These are phyloP conservation scores for Theonella swinhoei DNA, from an alignment of 37 sponge, comb jelly and placozoan species.

Conservation along the genomic window DNA sequence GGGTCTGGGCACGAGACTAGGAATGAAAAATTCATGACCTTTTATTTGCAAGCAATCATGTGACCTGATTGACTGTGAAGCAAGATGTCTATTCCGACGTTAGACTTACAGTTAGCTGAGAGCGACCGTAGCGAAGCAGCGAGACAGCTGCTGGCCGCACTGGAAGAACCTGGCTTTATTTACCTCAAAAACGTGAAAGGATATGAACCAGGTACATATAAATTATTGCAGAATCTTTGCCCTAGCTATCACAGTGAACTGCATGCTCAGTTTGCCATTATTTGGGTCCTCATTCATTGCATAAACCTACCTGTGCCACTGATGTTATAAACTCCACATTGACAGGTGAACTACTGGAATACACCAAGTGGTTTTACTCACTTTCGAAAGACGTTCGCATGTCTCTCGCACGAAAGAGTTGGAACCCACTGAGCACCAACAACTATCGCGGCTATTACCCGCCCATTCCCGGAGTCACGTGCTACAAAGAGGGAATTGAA, in stretches of 20 bases:
- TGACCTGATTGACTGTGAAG: no score
- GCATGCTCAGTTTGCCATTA: no score
- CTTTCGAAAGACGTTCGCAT: slow-evolving; percentile 27
- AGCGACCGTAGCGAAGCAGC: background rate
- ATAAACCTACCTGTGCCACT: no score
- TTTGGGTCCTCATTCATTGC: no score
- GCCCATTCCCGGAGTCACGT: background rate
- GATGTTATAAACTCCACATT: no score
- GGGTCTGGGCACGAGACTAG: no score
- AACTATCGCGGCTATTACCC: slow-evolving; percentile 21
- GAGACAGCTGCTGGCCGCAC: background rate
- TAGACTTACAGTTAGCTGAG: slow-evolving; percentile 1
- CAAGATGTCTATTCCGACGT: slow-evolving; percentile 8
- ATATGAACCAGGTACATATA: background rate
- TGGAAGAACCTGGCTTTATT: slow-evolving; percentile 38
- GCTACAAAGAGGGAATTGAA: background rate
- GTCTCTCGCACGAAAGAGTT: background rate
- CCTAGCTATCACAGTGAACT: no score
- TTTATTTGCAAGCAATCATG: no score
- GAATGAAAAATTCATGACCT: no score
- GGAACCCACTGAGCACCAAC: background rate
- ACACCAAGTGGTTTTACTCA: slow-evolving; percentile 30
- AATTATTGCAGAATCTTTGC: no score
- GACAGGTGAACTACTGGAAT: slow-evolving; percentile 7
- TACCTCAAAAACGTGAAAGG: slow-evolving; percentile 51